These are phyloP conservation scores for Sebastes itinus DNA, from an alignment of 2,797 vertebrate genomes.

Conservation along the genomic window DNA sequence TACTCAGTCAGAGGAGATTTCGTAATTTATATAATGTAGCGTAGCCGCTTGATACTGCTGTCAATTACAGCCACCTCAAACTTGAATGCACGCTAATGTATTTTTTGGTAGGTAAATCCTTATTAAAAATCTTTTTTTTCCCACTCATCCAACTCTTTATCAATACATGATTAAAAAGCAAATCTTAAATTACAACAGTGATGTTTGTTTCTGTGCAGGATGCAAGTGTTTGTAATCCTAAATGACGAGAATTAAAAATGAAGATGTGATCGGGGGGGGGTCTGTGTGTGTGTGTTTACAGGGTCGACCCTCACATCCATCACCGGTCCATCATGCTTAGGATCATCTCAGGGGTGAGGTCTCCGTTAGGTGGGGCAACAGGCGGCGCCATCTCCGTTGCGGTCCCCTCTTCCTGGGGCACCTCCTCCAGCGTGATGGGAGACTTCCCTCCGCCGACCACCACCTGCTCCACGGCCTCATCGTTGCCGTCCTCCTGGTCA, in stretches of 20 bases:
- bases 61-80: constrained; percentile 62
- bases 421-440: constrained; percentile 61
- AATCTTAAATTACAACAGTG: constrained; percentile 72
- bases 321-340: constrained; percentile 99
- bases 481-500: constrained; percentile 35
- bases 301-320: constrained; percentile 63
- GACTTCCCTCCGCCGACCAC: constrained; percentile 68
- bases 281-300: constrained; percentile 14
- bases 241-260: constrained; percentile 62
- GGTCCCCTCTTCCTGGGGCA: constrained; percentile 87
- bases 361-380: constrained; percentile 90
- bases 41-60: constrained; percentile 9
- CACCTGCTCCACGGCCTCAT: constrained; percentile 47
- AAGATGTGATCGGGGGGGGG: constrained; percentile 15
- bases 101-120: constrained; percentile 54
- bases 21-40: background rate
- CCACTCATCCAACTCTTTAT: constrained; percentile 31
- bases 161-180: constrained; percentile 61
- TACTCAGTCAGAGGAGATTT: background rate
- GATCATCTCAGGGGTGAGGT: constrained; percentile 99
- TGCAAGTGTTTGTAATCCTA: constrained; percentile 57
- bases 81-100: constrained; percentile 24
- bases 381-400: constrained; percentile 72
- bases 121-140: constrained; percentile 34
- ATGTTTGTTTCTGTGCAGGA: constrained; percentile 60